These are phyloP conservation scores for Trachops cirrhosus DNA, from an alignment of 2,797 vertebrate species.

Conservation along the genomic window DNA sequence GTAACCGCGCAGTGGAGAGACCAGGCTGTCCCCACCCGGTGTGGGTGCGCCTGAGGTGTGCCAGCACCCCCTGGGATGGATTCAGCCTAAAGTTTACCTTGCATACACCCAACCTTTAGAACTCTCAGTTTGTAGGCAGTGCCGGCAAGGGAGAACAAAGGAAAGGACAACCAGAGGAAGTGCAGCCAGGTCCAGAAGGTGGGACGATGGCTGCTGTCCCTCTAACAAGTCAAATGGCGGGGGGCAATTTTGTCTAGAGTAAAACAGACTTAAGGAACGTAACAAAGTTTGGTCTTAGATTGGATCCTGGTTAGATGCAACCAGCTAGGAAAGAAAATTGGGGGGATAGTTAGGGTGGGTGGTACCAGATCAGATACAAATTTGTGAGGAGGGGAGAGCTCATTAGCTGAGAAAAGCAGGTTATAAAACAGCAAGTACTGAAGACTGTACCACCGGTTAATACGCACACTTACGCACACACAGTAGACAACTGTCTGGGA, in stretches of 20 bases:
- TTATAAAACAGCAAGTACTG: neutral
- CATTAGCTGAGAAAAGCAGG: neutral
- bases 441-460: rapidly evolving
- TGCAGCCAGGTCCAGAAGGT: neutral
- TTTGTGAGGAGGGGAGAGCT: neutral
- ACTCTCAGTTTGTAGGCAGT: neutral
- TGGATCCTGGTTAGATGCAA: neutral
- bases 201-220: too few relatives aligned
- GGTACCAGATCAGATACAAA: neutral
- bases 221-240: neutral
- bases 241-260: neutral
- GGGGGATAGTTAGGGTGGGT: neutral
- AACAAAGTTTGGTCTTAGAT: neutral
- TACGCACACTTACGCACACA: rapidly evolving
- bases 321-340: neutral
- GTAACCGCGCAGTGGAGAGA: rapidly evolving
- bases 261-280: neutral
- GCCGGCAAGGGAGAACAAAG: neutral
- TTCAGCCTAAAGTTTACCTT: neutral
- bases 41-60: rapidly evolving
- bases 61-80: neutral
- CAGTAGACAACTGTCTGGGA: neutral
- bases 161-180: neutral
- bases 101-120: neutral
- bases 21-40: neutral